phyloP scores from a whole-genome alignment of 35 echinoderm and acorn worm species.

The Ptychodera flava region DNA sequence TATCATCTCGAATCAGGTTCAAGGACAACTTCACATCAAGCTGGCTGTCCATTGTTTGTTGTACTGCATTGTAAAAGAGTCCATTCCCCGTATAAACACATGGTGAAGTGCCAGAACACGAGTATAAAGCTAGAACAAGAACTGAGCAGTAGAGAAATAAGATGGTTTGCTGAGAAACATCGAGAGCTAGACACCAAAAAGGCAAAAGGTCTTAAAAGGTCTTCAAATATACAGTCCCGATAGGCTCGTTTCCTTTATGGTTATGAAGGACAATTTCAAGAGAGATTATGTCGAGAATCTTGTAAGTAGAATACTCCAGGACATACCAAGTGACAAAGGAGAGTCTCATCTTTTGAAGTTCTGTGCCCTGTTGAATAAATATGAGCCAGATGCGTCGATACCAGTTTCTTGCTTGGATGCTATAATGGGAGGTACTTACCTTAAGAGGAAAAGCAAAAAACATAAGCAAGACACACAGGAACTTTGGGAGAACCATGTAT shows the following conservation, averaged over 20 bases:
- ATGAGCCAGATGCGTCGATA: neutral
- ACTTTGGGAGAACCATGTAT: no score
- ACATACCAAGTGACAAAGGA: no score
- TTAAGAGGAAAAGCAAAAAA: no score
- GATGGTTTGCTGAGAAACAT: conserved; percentile 32
- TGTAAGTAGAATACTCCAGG: no score
- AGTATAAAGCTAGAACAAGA: conserved; percentile 22
- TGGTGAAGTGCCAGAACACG: neutral
- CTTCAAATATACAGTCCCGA: conserved; percentile 32
- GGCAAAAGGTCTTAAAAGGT: neutral
- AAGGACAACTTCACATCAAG: conserved; percentile 28
- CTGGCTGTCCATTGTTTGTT: conserved; percentile 13
- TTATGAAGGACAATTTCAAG: conserved; percentile 72
- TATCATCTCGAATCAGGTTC: neutral
- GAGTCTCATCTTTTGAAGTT: no score
- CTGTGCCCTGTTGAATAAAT: no score
- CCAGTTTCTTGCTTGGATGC: conserved; percentile 13
- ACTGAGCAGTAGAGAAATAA: conserved; percentile 16
- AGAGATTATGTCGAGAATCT: no score
- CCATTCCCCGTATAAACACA: neutral
- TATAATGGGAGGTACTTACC: no score
- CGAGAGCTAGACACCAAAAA: conserved; percentile 32
- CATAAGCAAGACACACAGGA: no score
- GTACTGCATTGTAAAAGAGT: conserved; percentile 23
- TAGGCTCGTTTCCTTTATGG: conserved; percentile 49